A percentile compares a stretch with the other conserved stretches of the same genome.
These are phyloP conservation scores for Peromyscus californicus DNA, from an alignment of 2,113 vertebrate genomes.

Conservation along the genomic window DNA sequence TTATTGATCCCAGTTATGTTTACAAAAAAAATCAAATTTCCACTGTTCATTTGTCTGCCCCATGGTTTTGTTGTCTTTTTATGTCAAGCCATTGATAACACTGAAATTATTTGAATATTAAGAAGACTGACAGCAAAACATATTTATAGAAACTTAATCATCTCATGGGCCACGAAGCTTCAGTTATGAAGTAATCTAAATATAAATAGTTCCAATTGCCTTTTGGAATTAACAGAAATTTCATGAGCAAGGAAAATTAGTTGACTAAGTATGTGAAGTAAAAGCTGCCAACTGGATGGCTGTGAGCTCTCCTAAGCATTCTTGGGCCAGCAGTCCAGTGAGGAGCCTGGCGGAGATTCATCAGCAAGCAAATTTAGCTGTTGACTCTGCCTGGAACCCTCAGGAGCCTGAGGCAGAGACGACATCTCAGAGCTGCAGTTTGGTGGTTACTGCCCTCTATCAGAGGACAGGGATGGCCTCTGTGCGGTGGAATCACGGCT, in stretches of 20 bases:
- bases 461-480: not conserved
- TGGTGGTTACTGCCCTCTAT: conserved; percentile 50
- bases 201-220: conserved; percentile 24
- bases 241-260: not conserved
- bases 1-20: not conserved
- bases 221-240: conserved; percentile 25
- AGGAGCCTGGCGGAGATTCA: not conserved
- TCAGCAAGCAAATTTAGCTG: not conserved
- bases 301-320: not conserved
- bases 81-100: not conserved
- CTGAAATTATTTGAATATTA: not conserved
- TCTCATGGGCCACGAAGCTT: not conserved
- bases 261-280: not conserved
- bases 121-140: not conserved
- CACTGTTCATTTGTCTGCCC: not conserved
- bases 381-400: not conserved
- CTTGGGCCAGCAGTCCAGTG: not conserved
- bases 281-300: not conserved
- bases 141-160: not conserved
- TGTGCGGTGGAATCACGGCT: conserved; percentile 1
- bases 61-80: not conserved
- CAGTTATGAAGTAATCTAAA: conserved; percentile 3
- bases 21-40: conserved; percentile 8
- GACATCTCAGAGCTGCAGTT: fast-evolving
- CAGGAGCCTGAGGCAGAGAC: not conserved